These are phyloP conservation scores for Pygocentrus nattereri DNA, from an alignment of 2,797 vertebrate species.

Conservation along the genomic window DNA sequence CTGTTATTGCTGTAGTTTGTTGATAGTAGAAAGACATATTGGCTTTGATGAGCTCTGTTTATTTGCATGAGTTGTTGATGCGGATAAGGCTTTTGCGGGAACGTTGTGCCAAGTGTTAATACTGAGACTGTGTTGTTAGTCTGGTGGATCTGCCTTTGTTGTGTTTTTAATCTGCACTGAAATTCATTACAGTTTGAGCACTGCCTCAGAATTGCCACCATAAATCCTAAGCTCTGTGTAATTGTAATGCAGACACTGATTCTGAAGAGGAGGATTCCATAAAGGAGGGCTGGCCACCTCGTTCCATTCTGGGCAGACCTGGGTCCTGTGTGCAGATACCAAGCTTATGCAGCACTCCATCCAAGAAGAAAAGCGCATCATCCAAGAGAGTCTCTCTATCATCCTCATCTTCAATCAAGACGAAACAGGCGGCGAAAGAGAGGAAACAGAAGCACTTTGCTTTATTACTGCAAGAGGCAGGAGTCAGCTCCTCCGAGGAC, in stretches of 20 bases:
- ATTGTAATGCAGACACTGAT: conserved; percentile 88
- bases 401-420: conserved; percentile 78
- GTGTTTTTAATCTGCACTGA: background rate
- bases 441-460: conserved; percentile 95
- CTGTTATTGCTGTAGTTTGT: background rate
- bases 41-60: background rate
- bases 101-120: background rate
- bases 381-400: conserved; percentile 67
- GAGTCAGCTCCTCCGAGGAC: conserved; percentile 94
- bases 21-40: background rate
- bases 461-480: conserved; percentile 91
- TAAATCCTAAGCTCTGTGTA: conserved; percentile 13
- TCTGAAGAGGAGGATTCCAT: conserved; percentile 89
- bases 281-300: conserved; percentile 87
- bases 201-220: background rate
- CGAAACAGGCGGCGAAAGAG: conserved; percentile 81
- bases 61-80: background rate
- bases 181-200: background rate
- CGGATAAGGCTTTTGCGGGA: background rate
- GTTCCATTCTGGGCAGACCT: conserved; percentile 70
- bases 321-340: conserved; percentile 72
- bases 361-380: conserved; percentile 78
- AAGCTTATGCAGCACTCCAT: conserved; percentile 71
- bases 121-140: background rate
- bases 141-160: background rate